Evolutionary conservation across 37 sponge, comb jelly and placozoan species (phyloP), one percentile per base, ranked within the genome.

Genomic region (Petrosia ficiformis): DNA sequence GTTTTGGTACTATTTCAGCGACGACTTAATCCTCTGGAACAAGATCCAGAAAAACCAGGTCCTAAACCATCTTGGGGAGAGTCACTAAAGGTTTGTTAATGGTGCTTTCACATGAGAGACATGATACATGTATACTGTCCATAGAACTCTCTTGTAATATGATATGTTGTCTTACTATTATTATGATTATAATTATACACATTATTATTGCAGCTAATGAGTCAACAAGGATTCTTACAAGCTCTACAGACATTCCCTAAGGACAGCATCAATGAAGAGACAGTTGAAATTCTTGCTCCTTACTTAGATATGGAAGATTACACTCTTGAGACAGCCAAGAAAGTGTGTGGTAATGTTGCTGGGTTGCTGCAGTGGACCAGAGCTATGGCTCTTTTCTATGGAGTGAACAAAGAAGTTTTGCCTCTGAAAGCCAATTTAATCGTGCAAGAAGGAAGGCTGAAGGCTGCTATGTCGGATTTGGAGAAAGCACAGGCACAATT

Each of bases 321-420:
- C 79, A 95, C 76, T 28, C 52, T 93, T 40, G 94, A 90, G 48
- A 90, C 92, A 24, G 99, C 99, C 39, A 92, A 90, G 89, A 93
- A 92, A 63, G 99, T 95, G 82, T 98, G 99, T 78, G 96, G 96
- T 28, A 92, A 98, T 54, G 99, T 98, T 39, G 99, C 99, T 33
- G 99, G 99, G 3, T 65, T 98, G 60, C 72, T 80, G 39, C 89
- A 96, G 30, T 98, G 99, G 99, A 92, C 99, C 21, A 93, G 69
- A 37, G 96, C 99, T 32, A 98, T 98, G 99, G 74, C 86, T 11
- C 77, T 87, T 69, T 98, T 92, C 83, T 98, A 86, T 71, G 81
- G 74, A 31, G 93, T 95, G 71, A 98, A 98, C 73, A 98, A 98
- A 61, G 99, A 98, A 52, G 96, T 98, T 33, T 74, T 98, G 1